phyloP scores from a whole-genome alignment of 30 jellyfish, hydroid and myxozoan species.

The Hydractinia echinata region DNA sequence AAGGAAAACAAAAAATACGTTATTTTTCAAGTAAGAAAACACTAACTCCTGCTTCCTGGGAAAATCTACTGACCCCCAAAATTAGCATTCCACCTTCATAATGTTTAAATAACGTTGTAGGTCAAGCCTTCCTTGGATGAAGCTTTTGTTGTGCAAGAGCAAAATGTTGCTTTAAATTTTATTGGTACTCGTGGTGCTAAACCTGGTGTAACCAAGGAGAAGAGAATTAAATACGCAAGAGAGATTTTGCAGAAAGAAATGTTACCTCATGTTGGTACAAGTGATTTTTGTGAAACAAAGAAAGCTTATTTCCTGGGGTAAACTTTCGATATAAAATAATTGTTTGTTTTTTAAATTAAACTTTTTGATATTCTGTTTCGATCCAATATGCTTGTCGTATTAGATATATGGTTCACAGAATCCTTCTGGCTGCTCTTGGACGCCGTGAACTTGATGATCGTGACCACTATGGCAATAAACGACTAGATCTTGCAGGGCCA shows the following conservation, averaged over 20 bases:
- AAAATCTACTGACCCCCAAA: no score
- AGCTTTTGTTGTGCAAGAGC: slow-evolving; percentile 99
- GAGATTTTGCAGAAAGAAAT: slow-evolving; percentile 97
- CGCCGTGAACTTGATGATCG: slow-evolving; percentile 99
- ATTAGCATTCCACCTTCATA: no score
- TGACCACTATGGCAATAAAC: slow-evolving; percentile 99
- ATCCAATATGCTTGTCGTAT: background rate
- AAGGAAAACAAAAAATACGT: no score
- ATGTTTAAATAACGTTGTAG: slow-evolving; percentile 28
- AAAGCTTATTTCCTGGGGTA: slow-evolving; percentile 98
- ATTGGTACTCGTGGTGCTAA: slow-evolving; percentile 99
- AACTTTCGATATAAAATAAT: background rate
- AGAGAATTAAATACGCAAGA: slow-evolving; percentile 88
- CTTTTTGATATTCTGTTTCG: no score
- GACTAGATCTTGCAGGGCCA: slow-evolving; percentile 99
- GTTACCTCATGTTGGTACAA: slow-evolving; percentile 99
- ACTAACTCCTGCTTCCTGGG: background rate
- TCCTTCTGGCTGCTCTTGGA: slow-evolving; percentile 92
- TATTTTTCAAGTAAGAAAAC: no score
- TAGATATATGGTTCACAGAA: slow-evolving; percentile 97
- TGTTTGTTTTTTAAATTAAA: no score
- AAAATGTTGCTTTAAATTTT: slow-evolving; percentile 92
- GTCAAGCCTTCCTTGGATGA: slow-evolving; percentile 99
- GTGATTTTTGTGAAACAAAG: slow-evolving; percentile 98
- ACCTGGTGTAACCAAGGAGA: slow-evolving; percentile 99